Percentiles rank a stretch among this genome's conserved stretches.
These are phyloP conservation scores for Pseudocheirus occidentalis DNA, from an alignment of 2,797 vertebrate genomes.

Conservation along the genomic window DNA sequence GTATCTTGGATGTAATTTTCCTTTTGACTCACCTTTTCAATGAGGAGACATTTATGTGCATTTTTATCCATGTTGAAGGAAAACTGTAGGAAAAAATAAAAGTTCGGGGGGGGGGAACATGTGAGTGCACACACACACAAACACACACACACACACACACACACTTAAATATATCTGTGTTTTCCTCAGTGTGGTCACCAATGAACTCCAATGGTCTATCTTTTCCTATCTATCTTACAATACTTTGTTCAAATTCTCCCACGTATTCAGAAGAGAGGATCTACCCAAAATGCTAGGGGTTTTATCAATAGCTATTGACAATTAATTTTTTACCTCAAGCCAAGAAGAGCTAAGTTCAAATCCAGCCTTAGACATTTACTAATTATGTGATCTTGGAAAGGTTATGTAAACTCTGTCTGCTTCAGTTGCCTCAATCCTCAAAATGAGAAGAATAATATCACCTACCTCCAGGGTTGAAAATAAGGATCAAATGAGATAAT, in stretches of 20 bases:
- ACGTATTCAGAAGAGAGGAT: background rate
- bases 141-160: background rate
- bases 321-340: background rate
- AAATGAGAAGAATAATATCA: background rate
- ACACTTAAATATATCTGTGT: background rate
- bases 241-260: background rate
- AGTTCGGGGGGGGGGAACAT: background rate
- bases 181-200: background rate
- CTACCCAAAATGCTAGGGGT: background rate
- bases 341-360: background rate
- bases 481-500: background rate
- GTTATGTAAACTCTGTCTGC: background rate
- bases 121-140: background rate
- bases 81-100: constrained; percentile 20
- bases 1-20: background rate
- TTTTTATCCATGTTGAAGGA: background rate
- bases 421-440: background rate
- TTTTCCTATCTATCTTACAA: background rate
- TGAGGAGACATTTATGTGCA: constrained; percentile 40
- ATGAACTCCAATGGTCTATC: background rate
- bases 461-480: background rate
- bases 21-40: constrained; percentile 56
- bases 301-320: background rate
- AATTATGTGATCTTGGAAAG: background rate
- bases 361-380: background rate